Conservation (phyloP, 2,797 vertebrate genomes). For the Sciaenops ocellatus region DNA sequence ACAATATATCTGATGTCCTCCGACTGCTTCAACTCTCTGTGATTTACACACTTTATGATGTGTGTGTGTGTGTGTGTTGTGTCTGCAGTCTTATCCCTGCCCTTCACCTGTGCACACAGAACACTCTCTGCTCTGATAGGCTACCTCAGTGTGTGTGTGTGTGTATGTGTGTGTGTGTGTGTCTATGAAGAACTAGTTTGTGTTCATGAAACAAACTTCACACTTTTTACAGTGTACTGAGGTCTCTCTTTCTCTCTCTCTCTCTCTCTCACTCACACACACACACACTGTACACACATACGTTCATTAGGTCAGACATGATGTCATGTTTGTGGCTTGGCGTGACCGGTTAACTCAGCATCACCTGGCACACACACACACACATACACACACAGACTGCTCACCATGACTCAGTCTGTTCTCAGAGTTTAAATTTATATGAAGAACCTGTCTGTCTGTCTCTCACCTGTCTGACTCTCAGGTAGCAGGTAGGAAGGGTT, state of each 20-base stretch:
- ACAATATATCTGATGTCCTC: no score
- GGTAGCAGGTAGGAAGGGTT: conserved; percentile 88
- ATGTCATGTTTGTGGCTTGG: conserved; percentile 60
- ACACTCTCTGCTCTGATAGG: conserved; percentile 17
- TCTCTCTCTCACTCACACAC: conserved; percentile 5
- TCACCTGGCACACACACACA: conserved; percentile 33
- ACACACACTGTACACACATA: background rate
- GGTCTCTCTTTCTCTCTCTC: background rate
- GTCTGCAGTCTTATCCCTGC: conserved; percentile 46
- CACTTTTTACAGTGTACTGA: conserved; percentile 19
- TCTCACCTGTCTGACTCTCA: conserved; percentile 36
- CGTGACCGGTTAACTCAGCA: conserved; percentile 3
- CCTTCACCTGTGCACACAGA: conserved; percentile 57
- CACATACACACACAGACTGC: background rate
- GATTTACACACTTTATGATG: background rate
- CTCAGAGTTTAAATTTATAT: conserved; percentile 22
- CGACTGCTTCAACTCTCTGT: no score
- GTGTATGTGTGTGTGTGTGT: conserved; percentile 17
- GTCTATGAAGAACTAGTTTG: no score
- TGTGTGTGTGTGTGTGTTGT: conserved; percentile 36
- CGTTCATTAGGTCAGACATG: conserved; percentile 44
- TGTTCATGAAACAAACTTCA: no score
- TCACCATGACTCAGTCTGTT: conserved; percentile 46
- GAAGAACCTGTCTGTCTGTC: background rate
- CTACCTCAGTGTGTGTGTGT: background rate